A percentile compares a stretch with the other conserved stretches of the same genome.
These are phyloP conservation scores for Oithona nana DNA, from an alignment of 2,888 invertebrate species.

Conservation along the genomic window DNA sequence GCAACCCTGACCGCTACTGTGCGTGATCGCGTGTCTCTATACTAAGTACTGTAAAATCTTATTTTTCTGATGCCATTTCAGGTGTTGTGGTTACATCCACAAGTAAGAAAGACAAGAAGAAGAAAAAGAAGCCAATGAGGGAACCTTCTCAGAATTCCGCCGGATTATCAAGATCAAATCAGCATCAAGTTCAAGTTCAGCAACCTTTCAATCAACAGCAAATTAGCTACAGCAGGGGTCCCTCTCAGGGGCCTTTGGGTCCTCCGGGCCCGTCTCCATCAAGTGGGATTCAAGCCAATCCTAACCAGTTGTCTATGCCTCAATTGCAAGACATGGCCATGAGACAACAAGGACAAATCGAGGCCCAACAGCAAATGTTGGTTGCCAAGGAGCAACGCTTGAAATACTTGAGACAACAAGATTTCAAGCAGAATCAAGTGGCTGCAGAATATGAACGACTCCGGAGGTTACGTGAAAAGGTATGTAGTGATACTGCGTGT, in stretches of 20 bases:
- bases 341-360: slow-evolving; percentile 92
- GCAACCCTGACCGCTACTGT: neutral
- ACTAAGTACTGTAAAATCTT: neutral
- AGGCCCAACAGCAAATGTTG: slow-evolving; percentile 76
- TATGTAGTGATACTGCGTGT: neutral
- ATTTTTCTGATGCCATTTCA: too few relatives aligned
- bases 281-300: neutral
- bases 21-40: neutral
- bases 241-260: neutral
- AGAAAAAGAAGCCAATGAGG: too few relatives aligned
- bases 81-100: neutral
- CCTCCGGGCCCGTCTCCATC: neutral
- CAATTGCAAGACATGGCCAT: slow-evolving; percentile 59
- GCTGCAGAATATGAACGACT: slow-evolving; percentile 21
- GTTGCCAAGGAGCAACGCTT: slow-evolving; percentile 80
- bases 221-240: neutral
- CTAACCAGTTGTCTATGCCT: slow-evolving; percentile 1
- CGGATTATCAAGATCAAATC: too few relatives aligned
- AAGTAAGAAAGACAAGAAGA: neutral
- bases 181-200: too few relatives aligned
- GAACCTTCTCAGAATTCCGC: too few relatives aligned
- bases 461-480: slow-evolving; percentile 17
- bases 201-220: too few relatives aligned
- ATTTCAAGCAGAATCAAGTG: slow-evolving; percentile 20
- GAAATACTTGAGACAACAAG: slow-evolving; percentile 65